These are phyloP conservation scores for Apocheima hispidaria DNA, from an alignment of 2,888 invertebrate species.

Conservation along the genomic window DNA sequence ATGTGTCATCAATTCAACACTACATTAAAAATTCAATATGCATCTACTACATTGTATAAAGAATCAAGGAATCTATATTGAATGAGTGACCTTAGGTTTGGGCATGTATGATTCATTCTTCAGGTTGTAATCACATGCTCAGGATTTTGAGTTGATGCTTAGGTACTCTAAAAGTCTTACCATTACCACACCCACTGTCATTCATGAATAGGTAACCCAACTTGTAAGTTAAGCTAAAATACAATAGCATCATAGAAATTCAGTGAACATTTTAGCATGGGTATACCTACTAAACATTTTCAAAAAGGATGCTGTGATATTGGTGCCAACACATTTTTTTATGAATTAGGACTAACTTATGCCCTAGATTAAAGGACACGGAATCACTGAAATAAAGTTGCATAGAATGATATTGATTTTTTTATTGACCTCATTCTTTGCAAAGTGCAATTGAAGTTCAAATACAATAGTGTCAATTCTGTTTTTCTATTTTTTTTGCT, in stretches of 20 bases:
- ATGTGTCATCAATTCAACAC: constrained; percentile 16
- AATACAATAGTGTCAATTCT: neutral
- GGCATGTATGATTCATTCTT: constrained; percentile 18
- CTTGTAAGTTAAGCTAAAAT: neutral
- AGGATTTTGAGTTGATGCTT: neutral
- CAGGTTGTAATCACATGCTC: constrained; percentile 1
- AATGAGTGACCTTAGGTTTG: constrained; percentile 19
- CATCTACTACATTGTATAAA: constrained; percentile 25
- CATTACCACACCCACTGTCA: constrained; percentile 20
- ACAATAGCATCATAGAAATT: neutral
- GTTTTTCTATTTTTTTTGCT: neutral
- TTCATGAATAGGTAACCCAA: constrained; percentile 5
- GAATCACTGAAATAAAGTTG: constrained; percentile 14
- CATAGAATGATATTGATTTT: constrained; percentile 23
- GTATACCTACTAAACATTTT: neutral
- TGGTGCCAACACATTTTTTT: neutral
- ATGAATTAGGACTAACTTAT: constrained; percentile 5
- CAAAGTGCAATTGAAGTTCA: constrained; percentile 17
- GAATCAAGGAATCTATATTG: constrained; percentile 23
- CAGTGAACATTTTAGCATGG: constrained; percentile 9
- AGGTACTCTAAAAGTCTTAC: too few relatives aligned
- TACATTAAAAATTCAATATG: constrained; percentile 33
- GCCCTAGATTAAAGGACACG: constrained; percentile 13
- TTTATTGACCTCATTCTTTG: constrained; percentile 15
- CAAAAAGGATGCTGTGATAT: neutral